Conservation (phyloP, 2,888 invertebrate genomes). For the Uloborus plumipes region DNA sequence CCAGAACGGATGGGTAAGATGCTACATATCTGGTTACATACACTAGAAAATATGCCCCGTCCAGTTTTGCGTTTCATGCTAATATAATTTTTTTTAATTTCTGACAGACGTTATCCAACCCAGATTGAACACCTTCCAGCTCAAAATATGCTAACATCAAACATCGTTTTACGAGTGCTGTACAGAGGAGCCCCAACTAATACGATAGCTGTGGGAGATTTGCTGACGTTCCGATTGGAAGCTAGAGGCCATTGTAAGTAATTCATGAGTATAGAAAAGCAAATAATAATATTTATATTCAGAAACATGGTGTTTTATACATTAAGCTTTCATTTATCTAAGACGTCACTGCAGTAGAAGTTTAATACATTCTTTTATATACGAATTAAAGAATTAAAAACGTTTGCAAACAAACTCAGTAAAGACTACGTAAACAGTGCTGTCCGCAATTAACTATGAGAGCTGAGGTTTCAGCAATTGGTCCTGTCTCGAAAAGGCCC, state of each 20-base stretch:
- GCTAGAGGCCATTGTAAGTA: constrained; percentile 81
- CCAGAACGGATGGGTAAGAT: constrained; percentile 73
- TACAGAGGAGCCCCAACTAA: constrained; percentile 93
- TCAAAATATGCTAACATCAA: constrained; percentile 89
- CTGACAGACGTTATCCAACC: constrained; percentile 80
- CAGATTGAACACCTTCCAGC: constrained; percentile 93
- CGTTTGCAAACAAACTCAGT: too few relatives aligned
- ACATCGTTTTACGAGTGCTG: constrained; percentile 85
- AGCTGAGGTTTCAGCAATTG: too few relatives aligned
- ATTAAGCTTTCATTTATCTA: too few relatives aligned
- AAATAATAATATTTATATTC: neutral
- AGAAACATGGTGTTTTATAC: neutral
- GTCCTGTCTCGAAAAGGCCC: too few relatives aligned
- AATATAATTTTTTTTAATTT: neutral
- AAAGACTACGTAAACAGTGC: too few relatives aligned
- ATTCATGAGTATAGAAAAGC: neutral
- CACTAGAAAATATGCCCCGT: neutral
- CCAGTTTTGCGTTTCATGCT: neutral
- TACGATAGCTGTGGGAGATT: constrained; percentile 93
- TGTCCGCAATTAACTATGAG: too few relatives aligned
- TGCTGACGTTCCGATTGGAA: constrained; percentile 88
- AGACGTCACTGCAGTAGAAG: too few relatives aligned
- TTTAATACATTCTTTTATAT: too few relatives aligned
- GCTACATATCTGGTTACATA: constrained; percentile 69
- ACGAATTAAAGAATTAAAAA: too few relatives aligned